Conservation (phyloP, 2,888 invertebrate genomes). For the Epinotia demarniana region DNA sequence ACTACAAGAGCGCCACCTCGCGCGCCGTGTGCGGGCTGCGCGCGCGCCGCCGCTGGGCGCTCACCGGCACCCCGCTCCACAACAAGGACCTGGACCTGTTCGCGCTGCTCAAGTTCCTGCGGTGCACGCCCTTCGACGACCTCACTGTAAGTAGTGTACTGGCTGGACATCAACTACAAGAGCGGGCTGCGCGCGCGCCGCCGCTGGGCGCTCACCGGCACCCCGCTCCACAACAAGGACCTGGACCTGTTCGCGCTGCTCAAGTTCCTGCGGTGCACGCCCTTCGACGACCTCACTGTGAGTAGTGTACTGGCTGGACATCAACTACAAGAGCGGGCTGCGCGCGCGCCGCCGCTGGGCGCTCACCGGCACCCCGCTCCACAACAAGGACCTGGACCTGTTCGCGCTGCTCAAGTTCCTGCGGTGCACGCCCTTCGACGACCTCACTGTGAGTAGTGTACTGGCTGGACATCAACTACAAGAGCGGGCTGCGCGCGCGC, state of each 20-base stretch:
- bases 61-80: conserved; percentile 98
- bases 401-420: conserved; percentile 93
- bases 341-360: conserved; percentile 88
- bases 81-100: conserved; percentile 95
- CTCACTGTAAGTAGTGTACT: conserved; percentile 77
- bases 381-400: conserved; percentile 95
- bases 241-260: conserved; percentile 91
- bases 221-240: conserved; percentile 70
- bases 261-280: conserved; percentile 93
- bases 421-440: conserved; percentile 94
- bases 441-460: conserved; percentile 83
- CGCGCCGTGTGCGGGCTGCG: conserved; percentile 87
- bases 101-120: conserved; percentile 92
- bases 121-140: conserved; percentile 95
- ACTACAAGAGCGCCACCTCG: conserved; percentile 91
- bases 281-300: conserved; percentile 93
- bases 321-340: conserved; percentile 96
- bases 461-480: conserved; percentile 87
- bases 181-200: no score
- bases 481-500: conserved; percentile 82
- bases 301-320: conserved; percentile 51
- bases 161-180: conserved; percentile 88
- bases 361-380: conserved; percentile 97
- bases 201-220: conserved; percentile 53
- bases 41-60: conserved; percentile 86